These are phyloP conservation scores for Thalassaphorura encarpata DNA, from an alignment of 1,140 invertebrate genomes.

Conservation along the genomic window DNA sequence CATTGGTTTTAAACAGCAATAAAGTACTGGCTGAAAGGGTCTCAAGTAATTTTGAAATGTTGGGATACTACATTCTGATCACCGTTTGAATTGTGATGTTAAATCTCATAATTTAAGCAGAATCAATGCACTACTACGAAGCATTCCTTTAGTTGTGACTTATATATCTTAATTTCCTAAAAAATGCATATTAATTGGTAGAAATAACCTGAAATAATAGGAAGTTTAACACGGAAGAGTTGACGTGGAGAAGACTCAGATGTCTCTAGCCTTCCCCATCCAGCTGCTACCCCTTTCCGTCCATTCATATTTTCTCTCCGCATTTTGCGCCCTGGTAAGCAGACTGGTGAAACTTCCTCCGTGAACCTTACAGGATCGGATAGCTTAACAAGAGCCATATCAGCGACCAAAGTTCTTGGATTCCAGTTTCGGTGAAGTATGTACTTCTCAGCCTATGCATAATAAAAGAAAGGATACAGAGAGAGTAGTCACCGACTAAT, in stretches of 20 bases:
- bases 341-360: conserved; percentile 28
- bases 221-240: conserved; percentile 22
- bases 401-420: conserved; percentile 16
- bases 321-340: conserved; percentile 16
- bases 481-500: neutral
- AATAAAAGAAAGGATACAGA: no score
- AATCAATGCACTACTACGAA: no score
- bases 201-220: conserved; percentile 21
- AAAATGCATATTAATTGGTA: no score
- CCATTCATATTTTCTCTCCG: conserved; percentile 19
- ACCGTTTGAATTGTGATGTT: no score
- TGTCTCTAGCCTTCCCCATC: conserved; percentile 26
- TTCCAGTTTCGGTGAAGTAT: conserved; percentile 29
- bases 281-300: conserved; percentile 20
- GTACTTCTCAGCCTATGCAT: conserved; percentile 25
- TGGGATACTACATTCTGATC: no score
- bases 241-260: conserved; percentile 19
- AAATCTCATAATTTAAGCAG: no score
- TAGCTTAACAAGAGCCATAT: conserved; percentile 28
- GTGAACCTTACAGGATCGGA: conserved; percentile 21
- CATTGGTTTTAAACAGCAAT: no score
- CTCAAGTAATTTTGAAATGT: no score
- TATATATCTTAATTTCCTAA: no score
- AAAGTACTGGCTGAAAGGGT: no score
- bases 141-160: no score